A percentile compares a stretch with the other conserved stretches of the same genome.
Conservation (phyloP, 2,113 vertebrate species). For the Peromyscus californicus region DNA sequence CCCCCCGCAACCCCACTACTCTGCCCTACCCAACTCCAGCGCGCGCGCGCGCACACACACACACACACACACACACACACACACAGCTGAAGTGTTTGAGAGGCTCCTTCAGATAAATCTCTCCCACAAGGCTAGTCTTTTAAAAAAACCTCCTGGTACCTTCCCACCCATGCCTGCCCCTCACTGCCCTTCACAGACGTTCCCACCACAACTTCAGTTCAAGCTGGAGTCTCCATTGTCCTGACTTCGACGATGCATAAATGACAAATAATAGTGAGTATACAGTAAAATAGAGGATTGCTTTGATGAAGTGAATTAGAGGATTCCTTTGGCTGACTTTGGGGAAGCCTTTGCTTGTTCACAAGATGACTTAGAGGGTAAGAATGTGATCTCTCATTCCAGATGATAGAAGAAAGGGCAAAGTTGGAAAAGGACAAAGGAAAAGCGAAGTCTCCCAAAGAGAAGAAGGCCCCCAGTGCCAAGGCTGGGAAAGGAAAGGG, state of each 20-base stretch:
- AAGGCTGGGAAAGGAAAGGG: conserved; percentile 86
- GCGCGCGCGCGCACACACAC: too few species aligned
- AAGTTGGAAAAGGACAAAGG: conserved; percentile 81
- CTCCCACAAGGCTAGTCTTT: neutral
- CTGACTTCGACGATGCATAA: neutral
- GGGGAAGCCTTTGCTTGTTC: neutral
- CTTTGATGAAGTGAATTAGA: neutral
- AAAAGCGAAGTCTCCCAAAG: conserved; percentile 81
- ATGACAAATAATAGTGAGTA: neutral
- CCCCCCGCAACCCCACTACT: too few species aligned
- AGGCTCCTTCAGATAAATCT: neutral
- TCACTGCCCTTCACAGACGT: neutral
- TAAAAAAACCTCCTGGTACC: neutral
- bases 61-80: neutral
- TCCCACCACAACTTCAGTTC: neutral
- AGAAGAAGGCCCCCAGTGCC: conserved; percentile 80
- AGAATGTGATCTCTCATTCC: conserved; percentile 50
- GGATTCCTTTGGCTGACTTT: neutral
- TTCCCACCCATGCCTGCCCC: too few species aligned
- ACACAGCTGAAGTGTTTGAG: neutral
- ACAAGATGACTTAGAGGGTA: neutral
- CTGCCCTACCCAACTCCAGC: neutral
- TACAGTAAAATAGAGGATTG: neutral
- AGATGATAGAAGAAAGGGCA: conserved; percentile 84
- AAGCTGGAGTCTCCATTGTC: neutral